phyloP scores from a whole-genome alignment of 2,888 invertebrate genomes.

The Tineola bisselliella region DNA sequence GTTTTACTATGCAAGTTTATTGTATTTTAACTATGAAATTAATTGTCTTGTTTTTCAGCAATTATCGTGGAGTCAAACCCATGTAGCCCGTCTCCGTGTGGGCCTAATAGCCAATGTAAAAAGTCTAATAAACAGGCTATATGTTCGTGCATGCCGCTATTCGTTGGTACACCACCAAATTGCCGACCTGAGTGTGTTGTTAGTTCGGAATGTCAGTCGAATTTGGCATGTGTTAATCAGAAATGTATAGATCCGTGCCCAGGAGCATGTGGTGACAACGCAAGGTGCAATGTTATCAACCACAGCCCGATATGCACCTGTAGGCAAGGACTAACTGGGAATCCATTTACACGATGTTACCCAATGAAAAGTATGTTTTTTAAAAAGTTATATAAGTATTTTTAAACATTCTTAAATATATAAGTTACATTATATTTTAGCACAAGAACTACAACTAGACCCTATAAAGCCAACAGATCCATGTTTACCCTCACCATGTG shows the following conservation, averaged over 20 bases:
- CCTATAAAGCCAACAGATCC: slow-evolving; percentile 50
- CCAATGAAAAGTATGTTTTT: slow-evolving; percentile 54
- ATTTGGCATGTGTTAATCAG: slow-evolving; percentile 74
- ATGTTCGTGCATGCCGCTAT: slow-evolving; percentile 73
- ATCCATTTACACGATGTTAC: slow-evolving; percentile 79
- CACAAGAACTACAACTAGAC: background rate
- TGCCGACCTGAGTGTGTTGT: slow-evolving; percentile 78
- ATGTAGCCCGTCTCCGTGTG: slow-evolving; percentile 72
- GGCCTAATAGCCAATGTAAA: slow-evolving; percentile 80
- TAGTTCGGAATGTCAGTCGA: slow-evolving; percentile 73
- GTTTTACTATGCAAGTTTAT: background rate
- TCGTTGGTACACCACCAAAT: slow-evolving; percentile 74
- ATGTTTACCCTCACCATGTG: slow-evolving; percentile 76
- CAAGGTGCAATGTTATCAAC: slow-evolving; percentile 71
- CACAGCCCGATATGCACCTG: slow-evolving; percentile 83
- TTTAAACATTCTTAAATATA: background rate
- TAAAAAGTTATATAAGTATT: background rate
- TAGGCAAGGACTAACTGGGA: slow-evolving; percentile 74
- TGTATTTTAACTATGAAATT: background rate
- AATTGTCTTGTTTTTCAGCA: slow-evolving; percentile 25
- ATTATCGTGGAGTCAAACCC: slow-evolving; percentile 37
- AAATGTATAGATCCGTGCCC: slow-evolving; percentile 76
- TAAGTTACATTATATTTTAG: background rate
- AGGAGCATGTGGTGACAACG: slow-evolving; percentile 69
- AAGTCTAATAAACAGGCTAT: slow-evolving; percentile 76